phyloP scores from a whole-genome alignment of 2,797 vertebrate genomes.

The Halcyon chelicuti region DNA sequence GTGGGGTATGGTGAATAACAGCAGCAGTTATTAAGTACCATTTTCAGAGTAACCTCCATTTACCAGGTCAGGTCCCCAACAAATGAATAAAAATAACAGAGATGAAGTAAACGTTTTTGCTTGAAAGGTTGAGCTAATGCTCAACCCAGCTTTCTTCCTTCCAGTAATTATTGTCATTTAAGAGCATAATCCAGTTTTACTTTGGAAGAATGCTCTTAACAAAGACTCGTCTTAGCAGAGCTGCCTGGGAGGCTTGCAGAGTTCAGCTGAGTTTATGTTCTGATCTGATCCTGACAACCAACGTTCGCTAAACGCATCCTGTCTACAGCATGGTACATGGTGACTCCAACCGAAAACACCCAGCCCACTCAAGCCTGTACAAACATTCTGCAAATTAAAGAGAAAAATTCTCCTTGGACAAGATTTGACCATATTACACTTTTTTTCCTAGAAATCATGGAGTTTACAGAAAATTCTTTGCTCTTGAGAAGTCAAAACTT shows the following conservation, averaged over 20 bases:
- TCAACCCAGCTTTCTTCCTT: neutral
- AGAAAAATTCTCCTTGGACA: neutral
- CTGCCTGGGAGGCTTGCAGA: neutral
- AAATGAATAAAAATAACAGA: conserved; percentile 11
- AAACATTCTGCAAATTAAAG: neutral
- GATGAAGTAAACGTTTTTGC: neutral
- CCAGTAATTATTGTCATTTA: neutral
- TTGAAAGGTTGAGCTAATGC: neutral
- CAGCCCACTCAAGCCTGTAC: neutral
- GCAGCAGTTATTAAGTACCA: neutral
- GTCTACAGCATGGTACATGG: neutral
- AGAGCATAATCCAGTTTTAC: neutral
- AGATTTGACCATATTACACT: neutral
- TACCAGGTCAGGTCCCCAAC: neutral
- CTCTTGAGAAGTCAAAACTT: neutral
- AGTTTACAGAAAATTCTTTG: neutral
- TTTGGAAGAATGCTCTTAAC: neutral
- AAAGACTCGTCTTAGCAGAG: neutral
- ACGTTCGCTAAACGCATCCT: neutral
- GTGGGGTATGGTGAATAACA: neutral
- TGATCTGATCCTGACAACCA: neutral
- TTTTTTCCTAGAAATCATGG: neutral
- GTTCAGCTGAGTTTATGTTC: neutral
- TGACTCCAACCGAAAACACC: neutral
- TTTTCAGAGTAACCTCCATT: conserved; percentile 14